phyloP scores from a whole-genome alignment of 1,140 invertebrate species.

The Euura saliciscinereae region DNA sequence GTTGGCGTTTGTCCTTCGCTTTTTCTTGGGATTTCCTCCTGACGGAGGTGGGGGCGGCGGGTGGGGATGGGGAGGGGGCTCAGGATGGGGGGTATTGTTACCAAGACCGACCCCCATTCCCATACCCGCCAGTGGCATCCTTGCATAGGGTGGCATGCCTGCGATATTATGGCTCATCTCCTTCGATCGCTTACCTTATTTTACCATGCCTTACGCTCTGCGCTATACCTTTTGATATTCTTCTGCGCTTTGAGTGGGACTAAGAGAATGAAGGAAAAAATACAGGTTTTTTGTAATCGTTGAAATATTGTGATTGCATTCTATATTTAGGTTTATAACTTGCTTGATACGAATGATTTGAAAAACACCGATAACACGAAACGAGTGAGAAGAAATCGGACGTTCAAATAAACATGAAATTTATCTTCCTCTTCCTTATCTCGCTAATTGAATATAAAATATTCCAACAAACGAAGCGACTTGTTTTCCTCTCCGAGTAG shows the following conservation, averaged over 20 bases:
- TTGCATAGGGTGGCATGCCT: constrained; percentile 62
- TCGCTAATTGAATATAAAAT: no score
- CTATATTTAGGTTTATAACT: no score
- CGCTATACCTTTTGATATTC: constrained; percentile 32
- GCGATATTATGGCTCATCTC: constrained; percentile 61
- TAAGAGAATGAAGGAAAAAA: neutral
- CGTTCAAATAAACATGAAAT: no score
- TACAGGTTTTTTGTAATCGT: neutral
- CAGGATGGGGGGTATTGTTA: constrained; percentile 58
- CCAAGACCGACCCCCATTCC: constrained; percentile 59
- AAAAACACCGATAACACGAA: no score
- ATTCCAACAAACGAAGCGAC: no score
- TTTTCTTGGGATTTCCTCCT: constrained; percentile 68
- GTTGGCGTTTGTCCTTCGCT: constrained; percentile 62
- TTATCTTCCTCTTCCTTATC: no score
- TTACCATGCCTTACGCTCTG: constrained; percentile 52
- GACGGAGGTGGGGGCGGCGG: constrained; percentile 58
- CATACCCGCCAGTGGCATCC: constrained; percentile 60
- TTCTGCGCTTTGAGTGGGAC: neutral
- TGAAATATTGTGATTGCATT: no score
- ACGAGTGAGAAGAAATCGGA: no score
- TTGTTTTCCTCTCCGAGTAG: no score
- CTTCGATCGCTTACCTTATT: constrained; percentile 52
- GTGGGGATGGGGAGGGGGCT: constrained; percentile 59
- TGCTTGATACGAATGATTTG: no score